These are phyloP conservation scores for Silurus glanis DNA, from an alignment of 2,113 vertebrate species.

Conservation along the genomic window DNA sequence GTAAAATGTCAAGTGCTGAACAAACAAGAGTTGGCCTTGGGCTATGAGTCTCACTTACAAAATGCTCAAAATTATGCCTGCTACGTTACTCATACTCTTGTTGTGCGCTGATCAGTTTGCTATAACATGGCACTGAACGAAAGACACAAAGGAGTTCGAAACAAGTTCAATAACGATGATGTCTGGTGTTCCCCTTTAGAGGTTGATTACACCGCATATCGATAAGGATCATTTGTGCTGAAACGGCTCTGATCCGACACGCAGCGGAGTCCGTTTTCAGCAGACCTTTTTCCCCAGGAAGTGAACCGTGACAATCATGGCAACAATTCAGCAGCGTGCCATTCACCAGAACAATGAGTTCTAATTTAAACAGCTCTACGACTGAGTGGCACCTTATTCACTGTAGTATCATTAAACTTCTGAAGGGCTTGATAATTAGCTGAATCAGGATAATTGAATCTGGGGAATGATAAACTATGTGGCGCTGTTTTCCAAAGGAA, in stretches of 20 bases:
- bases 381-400: conserved; percentile 10
- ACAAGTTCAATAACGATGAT: neutral
- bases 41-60: conserved; percentile 52
- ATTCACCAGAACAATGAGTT: neutral
- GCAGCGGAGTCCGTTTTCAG: neutral
- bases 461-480: neutral
- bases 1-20: conserved; percentile 62
- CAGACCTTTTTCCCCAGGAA: neutral
- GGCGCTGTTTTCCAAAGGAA: neutral
- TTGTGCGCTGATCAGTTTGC: neutral
- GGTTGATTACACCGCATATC: neutral
- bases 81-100: conserved; percentile 40
- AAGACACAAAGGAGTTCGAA: neutral
- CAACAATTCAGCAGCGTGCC: neutral
- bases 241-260: no score
- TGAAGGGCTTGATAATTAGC: conserved; percentile 16
- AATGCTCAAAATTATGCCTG: conserved; percentile 51
- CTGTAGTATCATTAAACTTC: conserved; percentile 20
- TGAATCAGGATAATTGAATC: conserved; percentile 30
- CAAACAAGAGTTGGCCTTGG: conserved; percentile 50
- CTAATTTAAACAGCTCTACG: neutral
- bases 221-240: neutral
- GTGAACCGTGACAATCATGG: neutral
- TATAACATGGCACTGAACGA: conserved; percentile 23
- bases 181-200: no score